Evolutionary conservation across 2,888 invertebrate genomes (phyloP).

Genomic region (Lepidochrysops patricia): DNA sequence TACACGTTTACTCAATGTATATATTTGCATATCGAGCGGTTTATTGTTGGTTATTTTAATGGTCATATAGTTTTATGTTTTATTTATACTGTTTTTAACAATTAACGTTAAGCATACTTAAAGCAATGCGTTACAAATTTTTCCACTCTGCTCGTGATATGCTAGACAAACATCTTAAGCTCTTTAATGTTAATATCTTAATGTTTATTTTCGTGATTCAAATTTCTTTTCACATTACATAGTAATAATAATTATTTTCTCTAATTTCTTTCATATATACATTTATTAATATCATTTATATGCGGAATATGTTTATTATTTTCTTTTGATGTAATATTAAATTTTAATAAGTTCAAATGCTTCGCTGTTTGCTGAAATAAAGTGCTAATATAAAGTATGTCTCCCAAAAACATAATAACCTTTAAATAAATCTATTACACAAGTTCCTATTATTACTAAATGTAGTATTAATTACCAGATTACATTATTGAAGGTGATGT

Average conservation of each 20-base stretch:
- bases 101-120: background rate
- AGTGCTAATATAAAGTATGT: no score
- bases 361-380: no score
- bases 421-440: background rate
- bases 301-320: no score
- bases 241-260: no score
- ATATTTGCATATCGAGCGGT: slow-evolving; percentile 30
- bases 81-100: slow-evolving; percentile 7
- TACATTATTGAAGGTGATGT: background rate
- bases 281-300: no score
- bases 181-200: no score
- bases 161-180: background rate
- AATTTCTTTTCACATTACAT: no score
- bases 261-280: no score
- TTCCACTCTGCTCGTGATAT: background rate
- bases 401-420: background rate
- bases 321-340: no score
- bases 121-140: slow-evolving; percentile 7
- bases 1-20: slow-evolving; percentile 34
- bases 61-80: background rate
- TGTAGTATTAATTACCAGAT: background rate
- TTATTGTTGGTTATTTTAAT: slow-evolving; percentile 12
- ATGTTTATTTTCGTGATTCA: no score
- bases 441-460: background rate
- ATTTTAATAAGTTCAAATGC: no score